These are phyloP conservation scores for Pipa parva DNA, from an alignment of 2,113 vertebrate species.

Conservation along the genomic window DNA sequence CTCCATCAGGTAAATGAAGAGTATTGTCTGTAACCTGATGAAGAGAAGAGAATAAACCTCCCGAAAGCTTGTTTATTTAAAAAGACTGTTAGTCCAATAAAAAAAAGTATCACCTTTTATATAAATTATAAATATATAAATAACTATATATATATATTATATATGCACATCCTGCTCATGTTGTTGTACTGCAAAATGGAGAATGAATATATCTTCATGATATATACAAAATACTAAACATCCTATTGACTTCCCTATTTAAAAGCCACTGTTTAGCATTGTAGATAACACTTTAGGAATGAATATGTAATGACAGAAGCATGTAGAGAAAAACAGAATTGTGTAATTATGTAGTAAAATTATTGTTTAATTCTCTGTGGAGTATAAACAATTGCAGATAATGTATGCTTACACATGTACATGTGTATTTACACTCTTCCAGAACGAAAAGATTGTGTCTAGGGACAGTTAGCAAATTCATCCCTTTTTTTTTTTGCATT, in stretches of 20 bases:
- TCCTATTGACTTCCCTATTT: conserved; percentile 6
- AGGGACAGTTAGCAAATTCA: conserved; percentile 29
- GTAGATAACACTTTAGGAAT: conserved; percentile 16
- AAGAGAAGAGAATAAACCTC: too few species aligned
- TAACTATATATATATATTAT: too few species aligned
- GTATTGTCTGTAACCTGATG: too few species aligned
- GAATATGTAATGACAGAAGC: conserved; percentile 31
- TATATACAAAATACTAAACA: neutral
- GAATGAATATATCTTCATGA: neutral
- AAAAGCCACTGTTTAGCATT: conserved; percentile 3
- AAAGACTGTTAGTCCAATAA: too few species aligned
- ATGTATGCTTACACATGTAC: conserved; percentile 41
- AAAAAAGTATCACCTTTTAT: too few species aligned
- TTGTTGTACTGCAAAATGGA: too few species aligned
- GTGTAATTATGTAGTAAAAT: conserved; percentile 35
- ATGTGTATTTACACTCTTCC: conserved; percentile 36
- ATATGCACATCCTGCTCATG: too few species aligned
- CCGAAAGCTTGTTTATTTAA: too few species aligned
- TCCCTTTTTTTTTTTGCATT: conserved; percentile 36
- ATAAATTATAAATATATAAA: too few species aligned
- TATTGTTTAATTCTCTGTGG: conserved; percentile 40
- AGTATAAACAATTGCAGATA: conserved; percentile 27
- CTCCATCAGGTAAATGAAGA: too few species aligned
- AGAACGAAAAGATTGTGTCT: conserved; percentile 16
- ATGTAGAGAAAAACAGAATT: conserved; percentile 18